phyloP scores from a whole-genome alignment of 2,888 invertebrate genomes.

The Achlya flavicornis region DNA sequence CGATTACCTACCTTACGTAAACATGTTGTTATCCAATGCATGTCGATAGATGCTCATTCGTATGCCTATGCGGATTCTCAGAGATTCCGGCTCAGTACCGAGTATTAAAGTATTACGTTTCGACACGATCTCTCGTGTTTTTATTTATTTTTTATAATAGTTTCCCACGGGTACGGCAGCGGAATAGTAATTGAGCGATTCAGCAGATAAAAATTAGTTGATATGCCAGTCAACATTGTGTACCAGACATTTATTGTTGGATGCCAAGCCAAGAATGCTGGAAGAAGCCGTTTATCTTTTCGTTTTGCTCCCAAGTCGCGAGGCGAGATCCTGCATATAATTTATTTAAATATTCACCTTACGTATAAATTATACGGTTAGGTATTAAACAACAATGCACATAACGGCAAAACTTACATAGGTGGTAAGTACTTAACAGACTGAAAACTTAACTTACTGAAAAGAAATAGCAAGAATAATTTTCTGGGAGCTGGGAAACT shows the following conservation, averaged over 20 bases:
- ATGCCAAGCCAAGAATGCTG: background rate
- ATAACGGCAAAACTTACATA: background rate
- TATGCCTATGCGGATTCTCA: conserved; percentile 63
- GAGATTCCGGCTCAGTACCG: conserved; percentile 70
- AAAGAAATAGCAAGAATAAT: background rate
- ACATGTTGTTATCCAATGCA: conserved; percentile 44
- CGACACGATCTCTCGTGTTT: conserved; percentile 55
- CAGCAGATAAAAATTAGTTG: conserved; percentile 44
- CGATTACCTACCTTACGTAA: conserved; percentile 35
- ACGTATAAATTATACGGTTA: background rate
- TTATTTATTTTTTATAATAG: conserved; percentile 58
- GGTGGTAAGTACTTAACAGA: background rate
- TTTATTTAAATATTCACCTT: background rate
- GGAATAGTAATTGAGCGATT: conserved; percentile 58
- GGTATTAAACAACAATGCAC: background rate
- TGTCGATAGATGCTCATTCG: conserved; percentile 46
- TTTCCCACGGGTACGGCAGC: conserved; percentile 71
- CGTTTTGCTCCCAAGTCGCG: background rate
- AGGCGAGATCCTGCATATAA: background rate
- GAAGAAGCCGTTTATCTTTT: background rate
- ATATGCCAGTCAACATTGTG: background rate
- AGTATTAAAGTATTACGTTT: conserved; percentile 65
- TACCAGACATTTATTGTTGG: background rate
- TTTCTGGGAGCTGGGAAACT: background rate
- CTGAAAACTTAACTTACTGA: too few species aligned